Evolutionary conservation across 2,888 invertebrate species (phyloP), one percentile per base, ranked within the genome.

Genomic region (Eretmocerus hayati): DNA sequence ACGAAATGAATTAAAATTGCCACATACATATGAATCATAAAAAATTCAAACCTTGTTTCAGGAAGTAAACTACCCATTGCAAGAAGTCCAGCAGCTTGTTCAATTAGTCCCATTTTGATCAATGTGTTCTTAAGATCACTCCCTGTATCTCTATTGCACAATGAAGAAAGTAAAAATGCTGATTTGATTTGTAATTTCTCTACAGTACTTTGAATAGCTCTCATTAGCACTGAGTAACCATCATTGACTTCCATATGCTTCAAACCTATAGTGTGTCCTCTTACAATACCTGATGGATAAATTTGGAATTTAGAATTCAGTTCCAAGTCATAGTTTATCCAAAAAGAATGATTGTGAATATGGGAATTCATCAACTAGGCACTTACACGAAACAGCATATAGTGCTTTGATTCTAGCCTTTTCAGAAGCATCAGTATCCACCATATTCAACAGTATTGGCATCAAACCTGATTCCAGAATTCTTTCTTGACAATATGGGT

Each of bases 371-470:
- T n/a, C n/a, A n/a, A n/a, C n/a, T n/a, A n/a, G n/a, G n/a, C n/a
- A 55, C 83, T 80, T 72, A 84, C 90, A 84, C 42, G 91, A 90
- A 30, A 90, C 66, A 2, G 90, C 91, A 66, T 85, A 85, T 2
- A 91, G 63, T 20, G 85, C 81, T 69, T 87, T 88, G 11, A 81
- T 72, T 42, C 80, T 76, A 0, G 84, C 81, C 1, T 71, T 65
- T 15, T 74, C 71, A 3, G 77, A 75, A 0, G 71, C 64, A 62
- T 85, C 84, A 0, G 72, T 66, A 52, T 77, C 76, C 9, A 71
- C 72, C 57, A 81, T 78, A 11, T 83, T 69, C 47, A 85, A 67
- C 15, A 92, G 68, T 8, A 77, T 72, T 0, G 81, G 79, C 36
- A 92, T 69, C 8, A 86, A 72, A 0, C 81, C 80, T 39, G 77